Evolutionary conservation across 2,113 vertebrate species (phyloP), one percentile per base, ranked within the genome.

Genomic region (Tonatia bakeri): DNA sequence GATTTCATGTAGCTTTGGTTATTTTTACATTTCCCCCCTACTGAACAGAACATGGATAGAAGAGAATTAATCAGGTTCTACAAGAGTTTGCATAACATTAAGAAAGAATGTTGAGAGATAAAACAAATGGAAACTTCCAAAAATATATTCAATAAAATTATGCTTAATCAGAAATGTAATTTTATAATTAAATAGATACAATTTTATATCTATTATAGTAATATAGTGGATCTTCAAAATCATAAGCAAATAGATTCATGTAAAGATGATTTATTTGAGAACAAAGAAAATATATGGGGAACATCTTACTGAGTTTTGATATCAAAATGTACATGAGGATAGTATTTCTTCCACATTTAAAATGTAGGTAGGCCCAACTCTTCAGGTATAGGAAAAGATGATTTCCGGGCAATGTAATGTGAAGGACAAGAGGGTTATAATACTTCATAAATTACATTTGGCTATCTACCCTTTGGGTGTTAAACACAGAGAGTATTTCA

Each of bases 261-360:
- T 12, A 19, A 76, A 83, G 20, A 33, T 0, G 36, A 36, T 3
- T 80, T 47, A 36, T 28, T 84, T 59, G 24, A 80, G 16, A 79
- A 69, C 26, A 33, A 76, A 33, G 16, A 8, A 4, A 14, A 50
- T 52, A 40, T 84, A 14, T 33, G 31, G 73, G 5, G 64, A 87
- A 22, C 0, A 33, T 77, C 24, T 61, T 86, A 72, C 40, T 33
- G 22, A 7, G 2, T 14, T 40, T 69, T 26, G 7, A 38, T 59
- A 65, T 50, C 15, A 76, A 67, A 38, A 1, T 50, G 10, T 17
- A 13, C 1, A 2, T 11, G 6, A 3, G 20, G 17, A 1, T 3
- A 22, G 6, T 2, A 22, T 70, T 83, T 92, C 0, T 24, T 52
- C 16, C n/a, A 54, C 7, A 36, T 7, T 31, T 45, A 9, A 93